A percentile compares a stretch with the other conserved stretches of the same genome.
These are phyloP conservation scores for Lamellibrachia satsuma DNA, from an alignment of 2,888 invertebrate genomes.

Conservation along the genomic window DNA sequence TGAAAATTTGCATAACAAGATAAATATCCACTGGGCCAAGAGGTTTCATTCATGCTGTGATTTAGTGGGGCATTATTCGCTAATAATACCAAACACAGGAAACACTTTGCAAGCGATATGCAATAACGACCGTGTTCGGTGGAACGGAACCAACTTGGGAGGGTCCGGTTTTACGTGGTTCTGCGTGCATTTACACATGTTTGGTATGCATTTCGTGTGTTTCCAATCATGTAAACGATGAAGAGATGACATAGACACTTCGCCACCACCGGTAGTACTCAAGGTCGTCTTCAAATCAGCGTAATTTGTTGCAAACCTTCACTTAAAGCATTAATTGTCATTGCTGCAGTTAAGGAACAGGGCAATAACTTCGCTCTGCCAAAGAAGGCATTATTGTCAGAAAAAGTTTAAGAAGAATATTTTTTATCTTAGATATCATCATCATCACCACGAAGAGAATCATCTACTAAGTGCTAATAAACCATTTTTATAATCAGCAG, in stretches of 20 bases:
- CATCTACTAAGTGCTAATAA: neutral
- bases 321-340: neutral
- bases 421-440: neutral
- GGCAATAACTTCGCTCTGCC: neutral
- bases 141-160: neutral
- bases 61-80: neutral
- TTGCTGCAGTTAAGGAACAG: neutral
- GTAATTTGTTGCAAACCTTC: neutral
- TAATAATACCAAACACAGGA: neutral
- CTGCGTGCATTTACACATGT: neutral
- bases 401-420: too few relatives aligned
- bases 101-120: neutral
- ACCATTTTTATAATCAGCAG: too few relatives aligned
- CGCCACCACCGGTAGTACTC: neutral
- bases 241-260: neutral
- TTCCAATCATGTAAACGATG: neutral
- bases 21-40: neutral
- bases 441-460: neutral
- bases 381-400: neutral
- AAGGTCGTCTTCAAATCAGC: neutral
- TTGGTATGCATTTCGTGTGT: neutral
- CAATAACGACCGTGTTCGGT: neutral
- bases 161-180: neutral
- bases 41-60: neutral
- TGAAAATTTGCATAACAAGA: neutral